Evolutionary conservation across 2,888 invertebrate species (phyloP), one percentile per base, ranked within the genome.

Genomic region (Acleris holmiana): DNA sequence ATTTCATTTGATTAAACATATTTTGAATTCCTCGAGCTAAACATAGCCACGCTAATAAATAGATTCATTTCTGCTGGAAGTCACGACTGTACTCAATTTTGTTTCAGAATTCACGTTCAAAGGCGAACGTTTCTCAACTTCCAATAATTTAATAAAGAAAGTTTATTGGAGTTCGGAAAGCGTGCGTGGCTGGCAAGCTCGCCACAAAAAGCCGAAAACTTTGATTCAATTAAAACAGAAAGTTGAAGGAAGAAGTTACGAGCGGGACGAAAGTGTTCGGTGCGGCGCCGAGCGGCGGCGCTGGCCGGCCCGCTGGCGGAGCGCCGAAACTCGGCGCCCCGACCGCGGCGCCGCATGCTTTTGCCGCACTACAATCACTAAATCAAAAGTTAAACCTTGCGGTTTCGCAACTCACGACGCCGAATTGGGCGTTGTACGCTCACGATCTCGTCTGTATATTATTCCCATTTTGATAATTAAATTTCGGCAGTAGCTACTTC

Each of bases 81-180:
- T 84, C 80, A 78, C 74, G 82, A 85, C 83, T 86, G 88, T 85
- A 78, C 79, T 77, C 82, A 86, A 88, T 86, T 83, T 84, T 85
- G 83, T 85, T 88, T 86, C 67, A 61, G 68, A 69, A 70, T 70
- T 69, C 86, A 78, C 83, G 85, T 86, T 89, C 89, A 89, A 91
- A 91, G 88, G 86, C 85, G 87, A 89, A 88, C 86, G 86, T 88
- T 90, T 88, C 90, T 85, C 84, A 89, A 89, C 89, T 89, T 85
- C 88, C 89, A 89, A 92, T 92, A 91, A 91, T 92, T 91, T 91
- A 91, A 92, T 92, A 92, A 91, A 88, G 89, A 91, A 92, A 91
- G 86, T 92, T 91, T 86, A 80, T 80, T 76, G 77, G 74, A 79
- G 80, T 79, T 78, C 73, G 83, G 82, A 79, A 83, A 86, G 86